Conservation (phyloP, 1,140 invertebrate genomes). For the Drosophila mauritiana region DNA sequence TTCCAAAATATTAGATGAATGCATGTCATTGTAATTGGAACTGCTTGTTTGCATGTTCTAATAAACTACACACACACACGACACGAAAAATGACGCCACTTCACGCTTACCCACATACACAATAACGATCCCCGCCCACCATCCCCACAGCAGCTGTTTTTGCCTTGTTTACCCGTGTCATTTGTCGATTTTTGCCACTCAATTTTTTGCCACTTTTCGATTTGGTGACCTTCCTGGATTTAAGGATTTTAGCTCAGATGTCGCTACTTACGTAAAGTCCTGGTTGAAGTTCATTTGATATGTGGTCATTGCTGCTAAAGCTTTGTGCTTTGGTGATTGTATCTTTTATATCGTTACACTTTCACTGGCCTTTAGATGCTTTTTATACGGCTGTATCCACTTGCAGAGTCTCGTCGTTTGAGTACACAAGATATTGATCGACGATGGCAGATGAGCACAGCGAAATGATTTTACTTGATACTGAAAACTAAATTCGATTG, state of each 20-base stretch:
- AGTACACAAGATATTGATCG: conserved; percentile 25
- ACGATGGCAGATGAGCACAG: conserved; percentile 17
- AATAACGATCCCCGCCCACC: not conserved
- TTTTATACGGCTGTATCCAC: conserved; percentile 12
- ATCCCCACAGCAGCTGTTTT: conserved; percentile 53
- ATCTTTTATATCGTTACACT: conserved; percentile 52
- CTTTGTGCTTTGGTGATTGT: conserved; percentile 26
- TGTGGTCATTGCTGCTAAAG: conserved; percentile 56
- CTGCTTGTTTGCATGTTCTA: conserved; percentile 79
- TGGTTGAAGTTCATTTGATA: conserved; percentile 84
- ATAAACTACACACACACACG: conserved; percentile 49
- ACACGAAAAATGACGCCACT: conserved; percentile 46
- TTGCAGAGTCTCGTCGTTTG: conserved; percentile 22
- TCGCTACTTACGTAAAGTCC: conserved; percentile 81
- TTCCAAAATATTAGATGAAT: conserved; percentile 67
- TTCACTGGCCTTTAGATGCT: conserved; percentile 51
- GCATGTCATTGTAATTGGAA: conserved; percentile 72
- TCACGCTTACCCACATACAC: conserved; percentile 48
- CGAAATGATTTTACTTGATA: conserved; percentile 29
- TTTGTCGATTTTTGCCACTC: conserved; percentile 66
- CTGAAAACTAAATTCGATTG: conserved; percentile 25
- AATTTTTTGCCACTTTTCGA: conserved; percentile 52
- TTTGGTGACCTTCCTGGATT: conserved; percentile 62
- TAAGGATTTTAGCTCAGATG: conserved; percentile 45
- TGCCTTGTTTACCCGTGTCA: conserved; percentile 62